Percentiles rank a stretch among this genome's conserved stretches.
These are phyloP conservation scores for Martes martes DNA, from an alignment of 2,113 vertebrate genomes.

Conservation along the genomic window DNA sequence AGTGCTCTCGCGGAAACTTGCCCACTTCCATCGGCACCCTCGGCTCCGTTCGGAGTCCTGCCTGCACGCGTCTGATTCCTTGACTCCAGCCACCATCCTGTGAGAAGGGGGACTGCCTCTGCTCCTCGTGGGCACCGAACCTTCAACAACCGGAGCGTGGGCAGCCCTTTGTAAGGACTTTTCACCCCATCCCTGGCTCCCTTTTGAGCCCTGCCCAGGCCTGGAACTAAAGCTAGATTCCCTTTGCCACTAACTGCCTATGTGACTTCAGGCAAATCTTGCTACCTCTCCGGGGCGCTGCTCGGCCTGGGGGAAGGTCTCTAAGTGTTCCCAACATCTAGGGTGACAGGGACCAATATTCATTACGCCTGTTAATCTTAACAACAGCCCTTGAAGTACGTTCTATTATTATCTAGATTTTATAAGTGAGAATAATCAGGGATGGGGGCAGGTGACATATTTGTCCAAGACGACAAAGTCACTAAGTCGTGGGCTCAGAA, in stretches of 20 bases:
- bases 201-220: background rate
- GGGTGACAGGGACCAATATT: background rate
- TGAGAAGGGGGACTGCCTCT: background rate
- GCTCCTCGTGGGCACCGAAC: background rate
- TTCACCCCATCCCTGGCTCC: background rate
- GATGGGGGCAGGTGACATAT: background rate
- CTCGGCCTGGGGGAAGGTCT: background rate
- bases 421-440: background rate
- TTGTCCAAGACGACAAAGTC: conserved; percentile 41
- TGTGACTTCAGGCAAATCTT: background rate
- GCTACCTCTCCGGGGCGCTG: background rate
- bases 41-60: background rate
- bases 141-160: fast-evolving
- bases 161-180: fast-evolving
- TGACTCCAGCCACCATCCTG: background rate
- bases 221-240: background rate
- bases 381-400: conserved; percentile 26
- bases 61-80: background rate
- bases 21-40: background rate
- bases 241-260: background rate
- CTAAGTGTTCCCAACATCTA: background rate
- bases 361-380: conserved; percentile 35
- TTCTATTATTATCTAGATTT: conserved; percentile 61
- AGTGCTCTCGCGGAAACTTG: background rate
- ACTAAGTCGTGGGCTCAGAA: background rate